Conservation (phyloP, 2,797 vertebrate species). For the Lithobates pipiens region DNA sequence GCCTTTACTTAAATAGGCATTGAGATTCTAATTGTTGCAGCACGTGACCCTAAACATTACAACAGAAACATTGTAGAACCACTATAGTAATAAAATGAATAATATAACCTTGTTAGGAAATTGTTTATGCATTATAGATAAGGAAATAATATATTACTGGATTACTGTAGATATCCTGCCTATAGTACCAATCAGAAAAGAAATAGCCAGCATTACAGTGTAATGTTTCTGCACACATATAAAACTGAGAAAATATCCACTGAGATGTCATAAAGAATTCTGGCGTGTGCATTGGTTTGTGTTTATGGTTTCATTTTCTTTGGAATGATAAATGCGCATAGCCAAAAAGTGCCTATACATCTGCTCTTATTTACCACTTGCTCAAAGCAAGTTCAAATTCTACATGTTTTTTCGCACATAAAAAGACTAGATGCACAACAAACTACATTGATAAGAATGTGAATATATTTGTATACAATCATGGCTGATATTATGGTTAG, state of each 20-base stretch:
- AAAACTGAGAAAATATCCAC: background rate
- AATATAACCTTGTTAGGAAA: background rate
- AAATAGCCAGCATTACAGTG: background rate
- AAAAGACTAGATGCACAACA: background rate
- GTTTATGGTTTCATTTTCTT: background rate
- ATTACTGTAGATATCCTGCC: background rate
- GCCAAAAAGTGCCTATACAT: background rate
- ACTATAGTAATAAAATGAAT: background rate
- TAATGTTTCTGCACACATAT: background rate
- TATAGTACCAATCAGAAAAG: background rate
- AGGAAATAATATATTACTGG: background rate
- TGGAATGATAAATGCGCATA: background rate
- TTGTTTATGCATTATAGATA: background rate
- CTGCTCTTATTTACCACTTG: background rate
- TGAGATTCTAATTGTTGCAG: background rate
- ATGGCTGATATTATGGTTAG: background rate
- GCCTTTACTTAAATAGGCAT: background rate
- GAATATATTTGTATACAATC: background rate
- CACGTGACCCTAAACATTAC: background rate
- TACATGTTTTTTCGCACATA: background rate
- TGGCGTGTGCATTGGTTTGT: background rate
- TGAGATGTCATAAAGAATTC: slow-evolving; percentile 1
- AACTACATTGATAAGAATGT: background rate
- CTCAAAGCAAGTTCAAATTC: background rate
- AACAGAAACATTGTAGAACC: background rate